Evolutionary conservation across 2,888 invertebrate species (phyloP).

Genomic region (Vandiemenella viatica): DNA sequence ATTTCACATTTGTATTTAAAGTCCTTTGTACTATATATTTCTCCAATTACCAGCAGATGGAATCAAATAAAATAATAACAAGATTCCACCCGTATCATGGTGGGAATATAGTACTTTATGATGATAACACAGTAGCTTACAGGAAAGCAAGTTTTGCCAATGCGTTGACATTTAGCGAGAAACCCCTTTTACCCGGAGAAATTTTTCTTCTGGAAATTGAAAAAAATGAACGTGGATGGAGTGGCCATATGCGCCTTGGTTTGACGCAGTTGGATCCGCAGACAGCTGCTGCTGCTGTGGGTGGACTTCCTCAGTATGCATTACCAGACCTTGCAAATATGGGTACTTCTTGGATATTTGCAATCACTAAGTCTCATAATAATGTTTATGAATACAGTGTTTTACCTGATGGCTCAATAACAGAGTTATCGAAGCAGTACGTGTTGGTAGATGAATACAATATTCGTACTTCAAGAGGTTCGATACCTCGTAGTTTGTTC

Average conservation of each 20-base stretch:
- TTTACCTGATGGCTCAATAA: no score
- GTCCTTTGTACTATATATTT: no score
- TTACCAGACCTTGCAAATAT: slow-evolving; percentile 78
- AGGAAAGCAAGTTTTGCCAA: slow-evolving; percentile 87
- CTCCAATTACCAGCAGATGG: no score
- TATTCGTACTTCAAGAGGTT: slow-evolving; percentile 54
- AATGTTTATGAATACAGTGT: slow-evolving; percentile 33
- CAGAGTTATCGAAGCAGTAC: neutral
- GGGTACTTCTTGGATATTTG: slow-evolving; percentile 86
- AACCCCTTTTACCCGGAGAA: slow-evolving; percentile 76
- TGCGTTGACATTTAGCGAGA: slow-evolving; percentile 84
- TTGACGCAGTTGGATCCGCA: slow-evolving; percentile 77
- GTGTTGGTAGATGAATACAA: slow-evolving; percentile 38
- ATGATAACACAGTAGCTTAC: slow-evolving; percentile 77
- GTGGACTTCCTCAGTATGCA: slow-evolving; percentile 71
- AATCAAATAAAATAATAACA: slow-evolving; percentile 39
- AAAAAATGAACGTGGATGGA: slow-evolving; percentile 84
- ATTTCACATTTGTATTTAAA: no score
- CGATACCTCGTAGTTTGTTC: slow-evolving; percentile 51
- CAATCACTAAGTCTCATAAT: slow-evolving; percentile 71
- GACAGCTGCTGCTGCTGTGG: slow-evolving; percentile 44
- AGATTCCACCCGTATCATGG: slow-evolving; percentile 87
- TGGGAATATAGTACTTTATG: slow-evolving; percentile 70
- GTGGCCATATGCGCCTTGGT: slow-evolving; percentile 69
- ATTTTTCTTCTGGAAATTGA: slow-evolving; percentile 91